A percentile compares a stretch with the other conserved stretches of the same genome.
Conservation (phyloP, 2,797 vertebrate species). For the Alectoris magna region DNA sequence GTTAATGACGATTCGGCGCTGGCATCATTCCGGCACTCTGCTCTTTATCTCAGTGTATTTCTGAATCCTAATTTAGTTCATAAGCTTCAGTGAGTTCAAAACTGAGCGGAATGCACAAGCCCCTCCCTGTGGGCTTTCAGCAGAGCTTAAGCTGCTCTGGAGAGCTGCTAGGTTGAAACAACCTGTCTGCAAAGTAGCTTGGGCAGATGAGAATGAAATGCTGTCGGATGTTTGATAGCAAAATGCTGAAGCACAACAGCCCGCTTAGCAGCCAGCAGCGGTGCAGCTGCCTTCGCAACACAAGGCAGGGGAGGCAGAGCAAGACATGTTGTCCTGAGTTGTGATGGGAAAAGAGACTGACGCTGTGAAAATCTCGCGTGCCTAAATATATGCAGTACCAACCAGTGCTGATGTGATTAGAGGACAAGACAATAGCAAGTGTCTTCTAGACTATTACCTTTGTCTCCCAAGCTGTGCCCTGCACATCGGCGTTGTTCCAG, state of each 20-base stretch:
- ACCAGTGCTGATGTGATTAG: neutral
- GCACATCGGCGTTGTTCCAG: neutral
- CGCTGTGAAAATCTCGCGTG: neutral
- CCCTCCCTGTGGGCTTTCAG: neutral
- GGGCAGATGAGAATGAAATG: neutral
- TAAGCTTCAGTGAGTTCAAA: neutral
- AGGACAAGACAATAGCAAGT: neutral
- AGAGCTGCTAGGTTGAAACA: neutral
- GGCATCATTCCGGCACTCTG: neutral
- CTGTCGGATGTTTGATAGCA: neutral
- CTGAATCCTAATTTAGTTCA: neutral
- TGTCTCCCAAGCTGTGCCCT: neutral
- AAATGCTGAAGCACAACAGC: neutral
- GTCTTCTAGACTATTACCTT: neutral
- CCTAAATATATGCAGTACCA: neutral
- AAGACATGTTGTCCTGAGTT: neutral
- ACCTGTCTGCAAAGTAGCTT: neutral
- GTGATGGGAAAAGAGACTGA: neutral
- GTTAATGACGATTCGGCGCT: neutral
- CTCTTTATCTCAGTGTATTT: neutral
- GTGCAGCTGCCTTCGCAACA: neutral
- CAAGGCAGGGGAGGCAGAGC: neutral
- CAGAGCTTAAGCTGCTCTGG: neutral
- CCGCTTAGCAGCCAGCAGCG: neutral
- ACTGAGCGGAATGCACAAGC: neutral